These are phyloP conservation scores for Lasius platythorax DNA, from an alignment of 2,888 invertebrate genomes.

Conservation along the genomic window DNA sequence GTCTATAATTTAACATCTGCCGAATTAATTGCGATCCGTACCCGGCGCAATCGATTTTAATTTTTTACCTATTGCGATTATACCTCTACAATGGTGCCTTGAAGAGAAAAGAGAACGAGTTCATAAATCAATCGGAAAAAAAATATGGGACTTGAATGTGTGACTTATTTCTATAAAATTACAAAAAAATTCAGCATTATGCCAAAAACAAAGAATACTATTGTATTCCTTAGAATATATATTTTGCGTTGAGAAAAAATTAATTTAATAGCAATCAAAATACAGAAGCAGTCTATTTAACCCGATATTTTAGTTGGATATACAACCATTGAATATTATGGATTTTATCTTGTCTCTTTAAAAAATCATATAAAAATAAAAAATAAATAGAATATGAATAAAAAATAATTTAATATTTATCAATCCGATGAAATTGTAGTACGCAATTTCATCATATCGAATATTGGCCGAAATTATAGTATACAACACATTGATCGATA, in stretches of 20 bases:
- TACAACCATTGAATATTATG: too few relatives aligned
- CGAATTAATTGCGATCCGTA: slow-evolving; percentile 39
- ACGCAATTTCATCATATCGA: neutral
- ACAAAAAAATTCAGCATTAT: neutral
- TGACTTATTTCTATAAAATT: slow-evolving; percentile 9
- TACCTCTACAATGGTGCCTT: neutral
- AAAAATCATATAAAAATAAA: neutral
- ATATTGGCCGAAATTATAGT: neutral
- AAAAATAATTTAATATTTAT: neutral
- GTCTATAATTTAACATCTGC: slow-evolving; percentile 30
- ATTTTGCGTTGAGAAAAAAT: neutral
- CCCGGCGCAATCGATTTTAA: slow-evolving; percentile 16
- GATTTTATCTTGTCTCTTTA: neutral
- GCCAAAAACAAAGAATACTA: neutral
- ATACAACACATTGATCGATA: neutral
- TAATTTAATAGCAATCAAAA: neutral
- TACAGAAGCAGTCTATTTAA: neutral
- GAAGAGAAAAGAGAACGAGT: neutral
- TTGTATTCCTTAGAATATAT: neutral
- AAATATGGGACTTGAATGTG: neutral
- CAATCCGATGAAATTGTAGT: neutral
- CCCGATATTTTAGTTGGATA: too few relatives aligned
- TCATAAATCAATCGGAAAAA: slow-evolving; percentile 16
- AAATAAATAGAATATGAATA: neutral
- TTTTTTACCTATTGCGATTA: slow-evolving; percentile 11